Conservation (phyloP, 2,113 vertebrate species). For the Rhinopomastus cyanomelas region DNA sequence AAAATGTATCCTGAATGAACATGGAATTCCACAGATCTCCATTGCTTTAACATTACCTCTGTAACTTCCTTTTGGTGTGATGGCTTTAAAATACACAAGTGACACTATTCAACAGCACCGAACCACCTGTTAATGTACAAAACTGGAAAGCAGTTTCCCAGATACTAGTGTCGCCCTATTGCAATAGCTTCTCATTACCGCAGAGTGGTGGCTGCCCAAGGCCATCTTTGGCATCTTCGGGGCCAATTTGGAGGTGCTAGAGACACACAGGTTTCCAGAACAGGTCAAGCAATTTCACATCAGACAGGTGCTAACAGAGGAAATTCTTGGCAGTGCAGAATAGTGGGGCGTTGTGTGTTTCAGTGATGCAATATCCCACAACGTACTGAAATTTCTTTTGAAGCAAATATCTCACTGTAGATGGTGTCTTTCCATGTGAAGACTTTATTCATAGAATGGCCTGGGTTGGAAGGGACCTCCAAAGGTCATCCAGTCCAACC, state of each 20-base stretch:
- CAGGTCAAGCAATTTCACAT: background rate
- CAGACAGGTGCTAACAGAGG: background rate
- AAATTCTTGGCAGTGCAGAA: background rate
- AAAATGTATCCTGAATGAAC: background rate
- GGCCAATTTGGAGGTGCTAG: accelerated
- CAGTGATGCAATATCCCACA: background rate
- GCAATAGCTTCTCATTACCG: background rate
- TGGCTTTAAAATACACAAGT: background rate
- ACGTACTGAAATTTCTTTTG: background rate
- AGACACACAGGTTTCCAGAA: background rate
- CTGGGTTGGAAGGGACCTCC: too few species aligned
- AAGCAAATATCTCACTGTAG: background rate
- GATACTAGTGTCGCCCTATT: background rate
- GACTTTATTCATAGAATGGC: background rate
- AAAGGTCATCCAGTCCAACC: too few species aligned
- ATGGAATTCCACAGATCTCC: background rate
- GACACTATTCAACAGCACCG: background rate
- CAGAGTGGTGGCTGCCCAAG: background rate
- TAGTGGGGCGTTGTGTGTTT: background rate
- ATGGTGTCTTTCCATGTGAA: background rate
- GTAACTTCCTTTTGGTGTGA: background rate
- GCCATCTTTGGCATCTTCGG: background rate
- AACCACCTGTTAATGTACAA: background rate
- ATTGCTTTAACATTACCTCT: background rate
- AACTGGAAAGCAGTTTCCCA: background rate